phyloP scores from a whole-genome alignment of 1,140 invertebrate genomes.

The Bombyx mandarina region DNA sequence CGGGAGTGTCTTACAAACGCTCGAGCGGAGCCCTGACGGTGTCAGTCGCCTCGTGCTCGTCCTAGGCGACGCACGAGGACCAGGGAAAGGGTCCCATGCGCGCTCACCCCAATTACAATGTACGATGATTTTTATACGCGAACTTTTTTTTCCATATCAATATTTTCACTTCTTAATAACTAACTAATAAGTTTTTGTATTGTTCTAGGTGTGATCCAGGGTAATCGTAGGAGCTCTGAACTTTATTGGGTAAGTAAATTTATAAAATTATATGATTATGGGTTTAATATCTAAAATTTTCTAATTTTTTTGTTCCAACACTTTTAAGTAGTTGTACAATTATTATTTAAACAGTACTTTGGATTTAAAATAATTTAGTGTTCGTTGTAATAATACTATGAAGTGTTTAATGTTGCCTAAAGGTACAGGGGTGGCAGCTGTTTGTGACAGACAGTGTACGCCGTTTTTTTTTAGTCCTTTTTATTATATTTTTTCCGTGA shows the following conservation, averaged over 20 bases:
- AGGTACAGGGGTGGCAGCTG: conserved; percentile 43
- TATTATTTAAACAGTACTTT: too few relatives aligned
- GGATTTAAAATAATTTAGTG: too few relatives aligned
- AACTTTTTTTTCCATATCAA: background rate
- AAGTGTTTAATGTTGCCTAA: too few relatives aligned
- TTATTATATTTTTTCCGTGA: conserved; percentile 41
- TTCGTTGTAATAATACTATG: too few relatives aligned
- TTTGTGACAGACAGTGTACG: conserved; percentile 48
- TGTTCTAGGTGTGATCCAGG: conserved; percentile 44
- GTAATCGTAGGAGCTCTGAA: conserved; percentile 1
- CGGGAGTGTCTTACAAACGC: conserved; percentile 52
- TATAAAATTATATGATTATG: too few relatives aligned
- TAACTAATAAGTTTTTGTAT: conserved; percentile 28
- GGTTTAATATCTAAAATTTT: too few relatives aligned
- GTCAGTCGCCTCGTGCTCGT: conserved; percentile 47
- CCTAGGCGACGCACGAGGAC: conserved; percentile 27
- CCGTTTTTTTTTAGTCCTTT: conserved; percentile 26
- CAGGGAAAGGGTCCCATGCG: conserved; percentile 13
- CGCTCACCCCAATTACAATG: conserved; percentile 24
- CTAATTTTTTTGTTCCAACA: too few relatives aligned
- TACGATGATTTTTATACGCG: conserved; percentile 12
- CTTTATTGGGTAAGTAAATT: too few relatives aligned
- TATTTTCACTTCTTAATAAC: background rate
- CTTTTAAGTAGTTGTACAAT: too few relatives aligned
- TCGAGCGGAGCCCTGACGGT: conserved; percentile 40